Evolutionary conservation across 2,888 invertebrate genomes (phyloP).

Genomic region (Philhelius pedissequus): DNA sequence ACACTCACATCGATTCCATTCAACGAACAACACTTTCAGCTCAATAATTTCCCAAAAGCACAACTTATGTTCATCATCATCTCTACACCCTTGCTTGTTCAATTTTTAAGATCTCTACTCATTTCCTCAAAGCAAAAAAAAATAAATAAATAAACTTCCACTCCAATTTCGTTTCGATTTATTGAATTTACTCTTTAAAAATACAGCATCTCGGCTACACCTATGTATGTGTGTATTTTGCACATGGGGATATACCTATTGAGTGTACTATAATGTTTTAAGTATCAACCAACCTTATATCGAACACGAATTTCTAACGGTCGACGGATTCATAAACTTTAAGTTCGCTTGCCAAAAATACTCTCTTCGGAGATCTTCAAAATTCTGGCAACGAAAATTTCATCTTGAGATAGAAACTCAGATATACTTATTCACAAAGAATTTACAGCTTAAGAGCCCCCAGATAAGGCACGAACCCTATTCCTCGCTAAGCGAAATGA

Average conservation of each 20-base stretch:
- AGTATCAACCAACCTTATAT: background rate
- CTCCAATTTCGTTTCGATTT: slow-evolving; percentile 57
- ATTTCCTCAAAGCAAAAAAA: background rate
- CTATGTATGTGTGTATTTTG: too few species aligned
- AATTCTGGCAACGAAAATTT: slow-evolving; percentile 44
- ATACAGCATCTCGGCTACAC: too few species aligned
- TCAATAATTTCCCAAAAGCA: slow-evolving; percentile 5
- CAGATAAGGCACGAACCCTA: slow-evolving; percentile 58
- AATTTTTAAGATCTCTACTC: slow-evolving; percentile 10
- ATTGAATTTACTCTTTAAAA: slow-evolving; percentile 58
- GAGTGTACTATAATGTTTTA: background rate
- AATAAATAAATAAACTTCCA: slow-evolving; percentile 19
- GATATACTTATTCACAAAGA: slow-evolving; percentile 18
- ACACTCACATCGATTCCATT: slow-evolving; percentile 40
- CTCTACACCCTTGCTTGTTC: background rate
- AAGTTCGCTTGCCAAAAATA: slow-evolving; percentile 48
- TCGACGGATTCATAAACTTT: slow-evolving; percentile 32
- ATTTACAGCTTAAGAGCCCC: slow-evolving; percentile 12
- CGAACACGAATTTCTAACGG: background rate
- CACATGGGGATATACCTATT: too few species aligned
- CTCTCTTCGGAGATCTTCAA: slow-evolving; percentile 33
- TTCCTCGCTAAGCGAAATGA: slow-evolving; percentile 40
- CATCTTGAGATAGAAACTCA: slow-evolving; percentile 19
- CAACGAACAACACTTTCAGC: slow-evolving; percentile 20
- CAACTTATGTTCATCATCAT: slow-evolving; percentile 4